Conservation (phyloP, 2,888 invertebrate genomes). For the Vesta saturnalis region DNA sequence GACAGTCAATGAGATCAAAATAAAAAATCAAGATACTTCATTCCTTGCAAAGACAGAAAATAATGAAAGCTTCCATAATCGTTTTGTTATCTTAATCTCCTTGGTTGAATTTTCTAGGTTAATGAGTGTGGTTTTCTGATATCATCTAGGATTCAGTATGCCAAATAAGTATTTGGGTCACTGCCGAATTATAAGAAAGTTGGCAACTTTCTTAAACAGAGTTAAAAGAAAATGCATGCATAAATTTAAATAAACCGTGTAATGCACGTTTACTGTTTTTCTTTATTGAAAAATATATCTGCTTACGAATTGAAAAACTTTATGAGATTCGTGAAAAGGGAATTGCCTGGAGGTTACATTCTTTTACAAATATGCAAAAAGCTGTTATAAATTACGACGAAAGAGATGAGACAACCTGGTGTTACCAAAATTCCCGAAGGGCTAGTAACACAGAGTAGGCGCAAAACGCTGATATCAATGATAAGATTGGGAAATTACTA, state of each 20-base stretch:
- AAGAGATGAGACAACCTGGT: constrained; percentile 29
- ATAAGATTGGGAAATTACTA: constrained; percentile 33
- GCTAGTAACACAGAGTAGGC: constrained; percentile 26
- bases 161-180: constrained; percentile 30
- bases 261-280: not conserved
- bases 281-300: constrained; percentile 11
- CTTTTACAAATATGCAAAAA: constrained; percentile 12
- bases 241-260: not conserved
- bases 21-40: constrained; percentile 4
- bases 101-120: constrained; percentile 28
- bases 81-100: constrained; percentile 33
- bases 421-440: constrained; percentile 27
- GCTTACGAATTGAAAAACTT: constrained; percentile 13
- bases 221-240: not conserved
- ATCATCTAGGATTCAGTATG: constrained; percentile 21
- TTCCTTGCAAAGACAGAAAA: constrained; percentile 13
- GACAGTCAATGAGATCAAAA: not conserved
- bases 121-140: constrained; percentile 27
- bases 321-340: constrained; percentile 14
- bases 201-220: constrained; percentile 20
- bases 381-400: constrained; percentile 28
- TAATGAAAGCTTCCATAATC: constrained; percentile 26
- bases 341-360: constrained; percentile 15
- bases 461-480: constrained; percentile 34
- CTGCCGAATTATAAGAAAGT: constrained; percentile 30